These are phyloP conservation scores for Vulpes lagopus DNA, from an alignment of 2,113 vertebrate genomes.

Conservation along the genomic window DNA sequence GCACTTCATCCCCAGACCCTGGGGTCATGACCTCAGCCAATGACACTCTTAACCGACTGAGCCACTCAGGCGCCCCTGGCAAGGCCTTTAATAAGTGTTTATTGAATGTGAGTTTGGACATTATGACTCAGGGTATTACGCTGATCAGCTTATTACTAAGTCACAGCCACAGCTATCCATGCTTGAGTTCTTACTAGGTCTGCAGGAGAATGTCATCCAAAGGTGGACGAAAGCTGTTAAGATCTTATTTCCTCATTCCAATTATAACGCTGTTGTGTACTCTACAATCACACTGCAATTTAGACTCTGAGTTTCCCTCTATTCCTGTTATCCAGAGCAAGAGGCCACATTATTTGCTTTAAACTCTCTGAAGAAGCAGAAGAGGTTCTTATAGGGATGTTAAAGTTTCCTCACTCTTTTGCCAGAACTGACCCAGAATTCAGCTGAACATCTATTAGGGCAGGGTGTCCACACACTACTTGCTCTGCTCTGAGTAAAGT, in stretches of 20 bases:
- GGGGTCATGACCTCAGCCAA: no score
- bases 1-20: no score
- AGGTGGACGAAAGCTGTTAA: background rate
- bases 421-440: background rate
- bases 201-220: background rate
- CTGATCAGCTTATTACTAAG: background rate
- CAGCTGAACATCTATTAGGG: background rate
- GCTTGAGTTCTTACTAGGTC: background rate
- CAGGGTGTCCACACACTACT: background rate
- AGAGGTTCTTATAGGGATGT: background rate
- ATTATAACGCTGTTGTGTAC: background rate
- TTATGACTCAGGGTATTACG: background rate
- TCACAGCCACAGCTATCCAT: background rate
- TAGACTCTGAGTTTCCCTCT: background rate
- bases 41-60: no score
- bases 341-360: background rate
- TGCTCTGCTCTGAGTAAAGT: background rate
- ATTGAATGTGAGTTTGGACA: background rate
- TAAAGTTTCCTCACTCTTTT: background rate
- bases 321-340: background rate
- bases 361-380: background rate
- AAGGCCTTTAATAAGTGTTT: background rate
- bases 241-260: background rate
- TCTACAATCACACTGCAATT: background rate
- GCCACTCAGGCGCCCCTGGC: background rate